phyloP scores from a whole-genome alignment of 2,888 invertebrate genomes.

The Rhimphoctona megacephalus region DNA sequence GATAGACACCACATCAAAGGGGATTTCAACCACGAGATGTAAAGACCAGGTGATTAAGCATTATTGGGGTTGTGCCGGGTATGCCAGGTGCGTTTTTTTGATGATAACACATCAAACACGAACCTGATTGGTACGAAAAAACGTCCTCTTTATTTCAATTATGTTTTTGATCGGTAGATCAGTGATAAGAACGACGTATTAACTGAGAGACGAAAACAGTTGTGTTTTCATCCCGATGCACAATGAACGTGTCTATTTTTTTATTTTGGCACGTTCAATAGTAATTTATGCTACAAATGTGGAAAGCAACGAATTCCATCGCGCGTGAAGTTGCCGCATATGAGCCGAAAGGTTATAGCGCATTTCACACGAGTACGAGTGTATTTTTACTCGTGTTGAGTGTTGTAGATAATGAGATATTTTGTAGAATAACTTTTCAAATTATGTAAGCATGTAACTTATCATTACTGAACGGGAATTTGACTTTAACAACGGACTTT shows the following conservation, averaged over 20 bases:
- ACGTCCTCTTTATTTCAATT: constrained; percentile 19
- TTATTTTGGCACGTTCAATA: neutral
- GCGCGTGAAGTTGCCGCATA: too few species aligned
- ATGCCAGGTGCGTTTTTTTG: constrained; percentile 54
- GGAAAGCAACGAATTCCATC: too few species aligned
- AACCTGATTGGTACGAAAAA: constrained; percentile 14
- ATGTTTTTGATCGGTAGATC: constrained; percentile 8
- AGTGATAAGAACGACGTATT: constrained; percentile 20
- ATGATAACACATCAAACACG: constrained; percentile 48
- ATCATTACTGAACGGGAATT: too few species aligned
- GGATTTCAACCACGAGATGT: constrained; percentile 47
- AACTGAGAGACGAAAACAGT: constrained; percentile 10
- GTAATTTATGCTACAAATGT: too few species aligned
- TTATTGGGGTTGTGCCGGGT: constrained; percentile 6
- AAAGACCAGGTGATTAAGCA: constrained; percentile 58
- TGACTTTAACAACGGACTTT: too few species aligned
- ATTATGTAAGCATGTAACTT: too few species aligned
- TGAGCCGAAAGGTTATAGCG: too few species aligned
- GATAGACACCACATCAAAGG: constrained; percentile 40
- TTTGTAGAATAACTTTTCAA: too few species aligned
- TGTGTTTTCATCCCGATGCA: neutral
- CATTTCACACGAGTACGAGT: too few species aligned
- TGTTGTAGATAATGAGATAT: too few species aligned
- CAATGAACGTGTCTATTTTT: neutral
- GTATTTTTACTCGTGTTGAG: too few species aligned